Percentiles rank a stretch among this genome's conserved stretches.
Evolutionary conservation across 2,888 invertebrate species (phyloP).

Genomic region (Agrotis ipsilon): DNA sequence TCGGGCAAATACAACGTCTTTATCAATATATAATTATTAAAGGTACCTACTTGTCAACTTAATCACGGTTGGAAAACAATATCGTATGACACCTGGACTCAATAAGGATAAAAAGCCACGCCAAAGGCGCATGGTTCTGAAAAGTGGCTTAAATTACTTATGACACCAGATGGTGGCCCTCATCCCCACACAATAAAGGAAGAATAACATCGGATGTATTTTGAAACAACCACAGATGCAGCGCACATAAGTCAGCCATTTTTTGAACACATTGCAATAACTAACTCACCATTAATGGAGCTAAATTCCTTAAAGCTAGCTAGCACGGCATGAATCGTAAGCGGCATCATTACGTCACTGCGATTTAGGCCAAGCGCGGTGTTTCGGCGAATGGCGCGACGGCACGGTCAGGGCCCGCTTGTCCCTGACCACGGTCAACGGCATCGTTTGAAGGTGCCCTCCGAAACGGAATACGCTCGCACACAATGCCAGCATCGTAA

Average conservation of each 20-base stretch:
- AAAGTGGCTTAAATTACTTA: no score
- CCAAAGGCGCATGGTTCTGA: no score
- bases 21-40: no score
- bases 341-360: constrained; percentile 70
- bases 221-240: not conserved
- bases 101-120: no score
- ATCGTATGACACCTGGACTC: no score
- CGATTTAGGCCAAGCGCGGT: constrained; percentile 72
- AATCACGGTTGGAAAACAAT: no score
- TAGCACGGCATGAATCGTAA: constrained; percentile 17
- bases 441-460: constrained; percentile 88
- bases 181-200: no score
- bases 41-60: no score
- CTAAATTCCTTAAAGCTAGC: constrained; percentile 16
- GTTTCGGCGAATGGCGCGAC: constrained; percentile 68
- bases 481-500: constrained; percentile 51
- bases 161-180: no score
- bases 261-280: not conserved
- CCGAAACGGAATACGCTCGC: constrained; percentile 67
- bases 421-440: constrained; percentile 91
- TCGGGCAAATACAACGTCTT: no score
- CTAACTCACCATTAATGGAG: not conserved
- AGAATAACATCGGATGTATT: not conserved
- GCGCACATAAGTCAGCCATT: not conserved
- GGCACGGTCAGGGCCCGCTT: constrained; percentile 80